phyloP scores from a whole-genome alignment of 2,888 invertebrate genomes.

The Sminthurinus aureus region DNA sequence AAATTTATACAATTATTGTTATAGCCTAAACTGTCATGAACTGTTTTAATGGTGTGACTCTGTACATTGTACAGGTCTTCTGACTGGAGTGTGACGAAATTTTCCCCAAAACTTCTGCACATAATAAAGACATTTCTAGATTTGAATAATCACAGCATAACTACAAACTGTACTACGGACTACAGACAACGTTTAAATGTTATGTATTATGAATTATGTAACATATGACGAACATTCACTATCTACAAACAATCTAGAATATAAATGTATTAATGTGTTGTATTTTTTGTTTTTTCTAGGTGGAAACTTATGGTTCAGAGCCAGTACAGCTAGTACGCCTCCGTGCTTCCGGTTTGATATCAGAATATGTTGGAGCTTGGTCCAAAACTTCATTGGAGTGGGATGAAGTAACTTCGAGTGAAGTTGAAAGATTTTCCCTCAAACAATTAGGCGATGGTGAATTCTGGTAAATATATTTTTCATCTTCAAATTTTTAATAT shows the following conservation, averaged over 20 bases:
- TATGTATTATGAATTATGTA: background rate
- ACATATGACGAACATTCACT: background rate
- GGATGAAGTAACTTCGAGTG: slow-evolving; percentile 77
- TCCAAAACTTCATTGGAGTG: slow-evolving; percentile 73
- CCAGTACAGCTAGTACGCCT: slow-evolving; percentile 76
- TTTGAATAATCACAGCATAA: no score
- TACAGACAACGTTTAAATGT: background rate
- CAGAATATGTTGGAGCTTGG: slow-evolving; percentile 77
- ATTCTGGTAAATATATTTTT: slow-evolving; percentile 69
- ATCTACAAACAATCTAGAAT: background rate
- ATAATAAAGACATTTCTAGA: no score
- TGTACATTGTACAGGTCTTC: background rate
- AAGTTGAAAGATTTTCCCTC: slow-evolving; percentile 74
- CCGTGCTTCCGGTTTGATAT: slow-evolving; percentile 70
- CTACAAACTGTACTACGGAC: no score
- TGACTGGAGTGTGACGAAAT: background rate
- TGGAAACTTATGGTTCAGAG: slow-evolving; percentile 75
- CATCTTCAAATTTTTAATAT: background rate
- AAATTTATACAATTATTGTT: background rate
- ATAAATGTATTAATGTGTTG: background rate
- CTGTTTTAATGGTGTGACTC: background rate
- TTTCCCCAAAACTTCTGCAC: background rate
- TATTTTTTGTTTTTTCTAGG: slow-evolving; percentile 63
- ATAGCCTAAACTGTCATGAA: background rate
- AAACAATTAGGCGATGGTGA: slow-evolving; percentile 75